These are phyloP conservation scores for Heterochromis multidens DNA, from an alignment of 2,113 vertebrate genomes.

Conservation along the genomic window DNA sequence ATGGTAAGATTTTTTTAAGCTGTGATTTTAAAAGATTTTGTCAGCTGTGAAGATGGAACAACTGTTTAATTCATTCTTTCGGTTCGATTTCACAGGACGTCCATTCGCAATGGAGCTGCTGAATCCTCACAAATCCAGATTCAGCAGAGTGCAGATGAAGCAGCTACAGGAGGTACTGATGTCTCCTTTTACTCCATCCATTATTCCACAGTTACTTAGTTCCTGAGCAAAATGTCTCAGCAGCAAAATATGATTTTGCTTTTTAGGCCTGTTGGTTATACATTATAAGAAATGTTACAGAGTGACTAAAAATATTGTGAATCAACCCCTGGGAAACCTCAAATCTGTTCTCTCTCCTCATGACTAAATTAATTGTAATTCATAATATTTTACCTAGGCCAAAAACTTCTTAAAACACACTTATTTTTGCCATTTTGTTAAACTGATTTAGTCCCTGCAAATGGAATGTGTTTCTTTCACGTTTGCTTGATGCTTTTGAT, in stretches of 20 bases:
- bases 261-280: not conserved
- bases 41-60: not conserved
- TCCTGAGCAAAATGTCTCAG: not conserved
- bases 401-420: not conserved
- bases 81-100: constrained; percentile 78
- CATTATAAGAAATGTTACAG: not conserved
- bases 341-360: not conserved
- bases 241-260: not conserved
- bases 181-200: not conserved
- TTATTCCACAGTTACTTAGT: not conserved
- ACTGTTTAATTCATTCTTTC: not conserved
- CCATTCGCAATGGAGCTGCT: constrained; percentile 96
- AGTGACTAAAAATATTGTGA: not conserved
- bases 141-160: constrained; percentile 81
- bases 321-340: not conserved
- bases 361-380: not conserved
- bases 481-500: not conserved
- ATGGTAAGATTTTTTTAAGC: constrained; percentile 76
- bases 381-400: not conserved
- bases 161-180: constrained; percentile 88
- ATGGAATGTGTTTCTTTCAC: not conserved
- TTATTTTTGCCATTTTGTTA: not conserved
- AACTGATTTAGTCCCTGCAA: not conserved
- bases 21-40: not conserved
- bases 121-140: constrained; percentile 84